Conservation (phyloP, 2,113 vertebrate species). For the Ia io region DNA sequence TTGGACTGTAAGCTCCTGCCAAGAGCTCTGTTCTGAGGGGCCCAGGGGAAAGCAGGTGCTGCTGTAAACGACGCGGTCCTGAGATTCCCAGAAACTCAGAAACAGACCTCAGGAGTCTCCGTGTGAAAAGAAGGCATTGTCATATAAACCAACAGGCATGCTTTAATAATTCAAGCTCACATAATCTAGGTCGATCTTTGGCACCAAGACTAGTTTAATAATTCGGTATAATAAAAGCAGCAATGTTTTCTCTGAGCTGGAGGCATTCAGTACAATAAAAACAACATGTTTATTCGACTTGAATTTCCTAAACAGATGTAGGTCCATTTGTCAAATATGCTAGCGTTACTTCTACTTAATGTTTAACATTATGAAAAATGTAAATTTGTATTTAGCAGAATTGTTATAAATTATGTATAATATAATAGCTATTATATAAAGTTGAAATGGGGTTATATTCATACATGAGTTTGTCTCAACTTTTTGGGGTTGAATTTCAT, state of each 20-base stretch:
- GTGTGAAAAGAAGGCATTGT: background rate
- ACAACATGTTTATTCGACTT: background rate
- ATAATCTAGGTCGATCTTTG: background rate
- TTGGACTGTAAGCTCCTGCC: background rate
- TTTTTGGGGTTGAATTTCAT: background rate
- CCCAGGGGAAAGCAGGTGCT: background rate
- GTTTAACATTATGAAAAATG: conserved; percentile 14
- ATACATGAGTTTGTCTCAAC: background rate
- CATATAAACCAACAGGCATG: background rate
- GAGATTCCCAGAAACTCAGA: background rate
- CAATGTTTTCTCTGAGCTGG: background rate
- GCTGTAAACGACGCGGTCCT: background rate
- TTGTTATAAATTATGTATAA: background rate
- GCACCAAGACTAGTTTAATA: background rate
- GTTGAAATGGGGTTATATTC: background rate
- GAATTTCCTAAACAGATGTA: background rate
- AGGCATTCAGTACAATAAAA: background rate
- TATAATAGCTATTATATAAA: background rate
- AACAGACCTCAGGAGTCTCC: background rate
- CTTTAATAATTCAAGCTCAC: background rate
- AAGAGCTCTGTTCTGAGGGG: background rate
- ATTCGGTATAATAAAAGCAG: background rate
- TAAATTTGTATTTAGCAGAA: background rate
- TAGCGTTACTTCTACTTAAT: background rate
- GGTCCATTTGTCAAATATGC: background rate